These are phyloP conservation scores for Perca fluviatilis DNA, from an alignment of 2,113 vertebrate species.

Conservation along the genomic window DNA sequence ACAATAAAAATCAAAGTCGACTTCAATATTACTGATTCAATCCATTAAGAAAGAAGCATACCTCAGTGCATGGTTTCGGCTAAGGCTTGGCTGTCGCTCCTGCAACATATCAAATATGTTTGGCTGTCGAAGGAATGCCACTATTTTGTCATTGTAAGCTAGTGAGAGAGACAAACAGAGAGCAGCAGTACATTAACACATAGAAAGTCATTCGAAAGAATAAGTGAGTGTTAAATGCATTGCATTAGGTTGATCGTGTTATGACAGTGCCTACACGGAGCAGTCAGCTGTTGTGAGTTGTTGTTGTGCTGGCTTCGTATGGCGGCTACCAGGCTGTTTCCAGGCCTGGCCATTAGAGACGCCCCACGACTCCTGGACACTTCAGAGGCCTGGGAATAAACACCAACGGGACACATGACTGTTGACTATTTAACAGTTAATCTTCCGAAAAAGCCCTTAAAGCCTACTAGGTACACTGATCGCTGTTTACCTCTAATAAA, in stretches of 20 bases:
- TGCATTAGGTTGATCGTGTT: background rate
- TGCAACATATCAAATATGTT: constrained; percentile 98
- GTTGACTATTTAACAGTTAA: background rate
- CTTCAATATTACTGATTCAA: no score
- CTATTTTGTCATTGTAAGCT: constrained; percentile 99
- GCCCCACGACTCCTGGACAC: constrained; percentile 94
- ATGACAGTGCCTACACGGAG: constrained; percentile 63
- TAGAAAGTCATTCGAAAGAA: background rate
- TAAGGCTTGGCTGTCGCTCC: constrained; percentile 95
- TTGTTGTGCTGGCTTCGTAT: constrained; percentile 92
- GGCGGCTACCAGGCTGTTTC: constrained; percentile 92
- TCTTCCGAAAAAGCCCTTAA: background rate
- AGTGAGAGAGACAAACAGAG: constrained; percentile 26
- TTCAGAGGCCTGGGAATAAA: constrained; percentile 90
- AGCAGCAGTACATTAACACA: background rate
- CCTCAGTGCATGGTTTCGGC: constrained; percentile 95
- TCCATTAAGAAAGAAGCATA: constrained; percentile 52
- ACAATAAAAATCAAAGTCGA: background rate
- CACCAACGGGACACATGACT: background rate
- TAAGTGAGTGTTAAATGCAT: background rate
- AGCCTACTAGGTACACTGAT: no score
- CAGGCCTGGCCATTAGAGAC: constrained; percentile 89
- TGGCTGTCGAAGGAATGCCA: constrained; percentile 96
- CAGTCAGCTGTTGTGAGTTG: constrained; percentile 86
- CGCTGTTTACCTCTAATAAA: no score